A percentile compares a stretch with the other conserved stretches of the same genome.
These are phyloP conservation scores for Pseudopodoces humilis DNA, from an alignment of 2,113 vertebrate species.

Conservation along the genomic window DNA sequence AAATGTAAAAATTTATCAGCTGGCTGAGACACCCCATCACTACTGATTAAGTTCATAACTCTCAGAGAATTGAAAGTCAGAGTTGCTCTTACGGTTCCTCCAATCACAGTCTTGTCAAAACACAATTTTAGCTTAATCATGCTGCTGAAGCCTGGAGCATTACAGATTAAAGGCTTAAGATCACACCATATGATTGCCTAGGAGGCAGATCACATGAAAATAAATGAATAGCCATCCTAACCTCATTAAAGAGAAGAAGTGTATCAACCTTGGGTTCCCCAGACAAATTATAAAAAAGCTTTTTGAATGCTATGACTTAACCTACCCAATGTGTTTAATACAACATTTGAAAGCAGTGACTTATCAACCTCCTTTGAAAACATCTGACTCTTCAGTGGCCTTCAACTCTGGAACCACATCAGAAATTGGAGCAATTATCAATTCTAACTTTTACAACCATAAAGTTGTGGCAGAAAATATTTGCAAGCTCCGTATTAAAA, in stretches of 20 bases:
- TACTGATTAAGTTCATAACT: neutral
- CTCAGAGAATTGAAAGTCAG: neutral
- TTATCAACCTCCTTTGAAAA: neutral
- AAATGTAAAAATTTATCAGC: neutral
- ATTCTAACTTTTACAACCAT: neutral
- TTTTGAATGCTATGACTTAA: neutral
- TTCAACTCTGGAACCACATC: neutral
- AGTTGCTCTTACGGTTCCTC: neutral
- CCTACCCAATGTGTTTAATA: neutral
- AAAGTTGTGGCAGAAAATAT: neutral
- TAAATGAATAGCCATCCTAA: neutral
- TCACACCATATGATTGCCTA: neutral
- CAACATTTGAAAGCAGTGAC: neutral
- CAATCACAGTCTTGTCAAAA: neutral
- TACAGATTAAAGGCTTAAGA: constrained; percentile 13
- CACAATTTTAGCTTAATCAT: constrained; percentile 29
- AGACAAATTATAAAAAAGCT: neutral
- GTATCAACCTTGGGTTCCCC: neutral
- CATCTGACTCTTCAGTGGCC: neutral
- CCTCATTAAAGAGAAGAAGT: neutral
- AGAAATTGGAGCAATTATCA: neutral
- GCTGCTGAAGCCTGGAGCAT: neutral
- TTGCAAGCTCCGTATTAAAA: neutral
- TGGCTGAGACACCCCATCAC: neutral
- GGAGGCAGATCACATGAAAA: neutral